Evolutionary conservation across 2,888 invertebrate species (phyloP).

Genomic region (Eupithecia inturbata): DNA sequence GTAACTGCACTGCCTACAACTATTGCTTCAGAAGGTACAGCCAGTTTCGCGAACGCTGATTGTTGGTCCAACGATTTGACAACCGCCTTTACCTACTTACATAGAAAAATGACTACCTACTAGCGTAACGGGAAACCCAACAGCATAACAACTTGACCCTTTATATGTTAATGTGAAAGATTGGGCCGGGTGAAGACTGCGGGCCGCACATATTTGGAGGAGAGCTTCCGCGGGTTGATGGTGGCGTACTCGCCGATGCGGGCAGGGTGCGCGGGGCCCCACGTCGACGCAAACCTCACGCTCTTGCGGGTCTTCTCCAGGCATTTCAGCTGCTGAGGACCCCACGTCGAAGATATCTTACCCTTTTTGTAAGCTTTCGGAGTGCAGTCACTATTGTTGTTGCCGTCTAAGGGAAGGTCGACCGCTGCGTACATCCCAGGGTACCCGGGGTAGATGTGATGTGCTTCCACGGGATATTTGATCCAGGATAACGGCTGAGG

Average conservation of each 20-base stretch:
- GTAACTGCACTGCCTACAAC: not conserved
- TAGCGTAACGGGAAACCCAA: not conserved
- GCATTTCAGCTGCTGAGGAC: conserved; percentile 40
- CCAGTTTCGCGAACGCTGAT: no score
- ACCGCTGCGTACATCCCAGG: conserved; percentile 25
- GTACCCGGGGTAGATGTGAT: conserved; percentile 18
- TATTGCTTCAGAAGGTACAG: no score
- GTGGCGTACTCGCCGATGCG: conserved; percentile 58
- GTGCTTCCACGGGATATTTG: conserved; percentile 30
- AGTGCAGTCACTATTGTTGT: conserved; percentile 16
- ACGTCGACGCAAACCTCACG: conserved; percentile 41
- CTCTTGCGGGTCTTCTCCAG: conserved; percentile 38
- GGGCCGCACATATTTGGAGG: conserved; percentile 53
- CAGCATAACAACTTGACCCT: not conserved
- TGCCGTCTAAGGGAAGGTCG: conserved; percentile 19
- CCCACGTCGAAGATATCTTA: conserved; percentile 37
- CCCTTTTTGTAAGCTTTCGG: conserved; percentile 17
- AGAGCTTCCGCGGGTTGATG: conserved; percentile 58
- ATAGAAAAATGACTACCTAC: no score
- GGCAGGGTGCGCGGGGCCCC: conserved; percentile 38
- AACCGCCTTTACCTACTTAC: no score
- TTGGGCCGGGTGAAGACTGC: conserved; percentile 49
- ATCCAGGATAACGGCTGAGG: conserved; percentile 35
- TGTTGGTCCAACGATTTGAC: no score
- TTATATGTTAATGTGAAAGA: not conserved